Base-by-base conservation (phyloP, 2,113 vertebrate genomes). In the Chauna torquata region DNA sequence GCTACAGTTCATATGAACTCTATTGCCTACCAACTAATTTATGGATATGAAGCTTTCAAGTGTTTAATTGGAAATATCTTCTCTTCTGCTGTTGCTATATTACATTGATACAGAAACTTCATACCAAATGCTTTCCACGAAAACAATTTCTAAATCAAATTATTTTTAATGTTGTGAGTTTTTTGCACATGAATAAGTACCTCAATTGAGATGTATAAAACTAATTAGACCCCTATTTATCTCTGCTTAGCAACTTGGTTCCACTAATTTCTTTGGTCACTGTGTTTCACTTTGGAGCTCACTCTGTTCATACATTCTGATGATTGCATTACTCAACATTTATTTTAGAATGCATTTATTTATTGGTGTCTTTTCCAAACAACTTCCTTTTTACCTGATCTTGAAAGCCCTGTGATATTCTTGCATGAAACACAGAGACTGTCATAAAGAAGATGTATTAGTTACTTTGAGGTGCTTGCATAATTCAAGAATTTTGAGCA, bases 71-170 rank as follows among this genome's bases (percentile, higher is more conserved):
- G 47, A 97, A 97, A 91, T 90, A 93, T 45, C 34, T 64, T 86
- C 71, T 66, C 34, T 92, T 97, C 81, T 91, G 40, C 70, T 71
- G 96, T 94, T 58, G 72, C 86, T 95, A 83, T 64, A 95, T 90
- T 96, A 91, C 61, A 44, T 6, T 91, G 86, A 91, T 70, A 94
- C 68, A 66, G 40, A 14, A 81, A 54, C 22, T 96, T 94, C 89
- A 96, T 91, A 95, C 70, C 42, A 23, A 94, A 85, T 20, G 23
- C 44, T 88, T 96, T 95, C 71, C 89, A 89, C 69, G 83, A 95
- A 96, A 97, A 97, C 91, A 74, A 97, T 94, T 97, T 97, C 86
- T 96, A 97, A 97, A 96, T 97, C 79, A 96, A 96, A 96, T 97
- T 97, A 97, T 88, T 96, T 96, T 96, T 94, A 97, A 97, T 86